These are phyloP conservation scores for Oxygymnocypris stewartii DNA, from an alignment of 2,113 vertebrate species.

Conservation along the genomic window DNA sequence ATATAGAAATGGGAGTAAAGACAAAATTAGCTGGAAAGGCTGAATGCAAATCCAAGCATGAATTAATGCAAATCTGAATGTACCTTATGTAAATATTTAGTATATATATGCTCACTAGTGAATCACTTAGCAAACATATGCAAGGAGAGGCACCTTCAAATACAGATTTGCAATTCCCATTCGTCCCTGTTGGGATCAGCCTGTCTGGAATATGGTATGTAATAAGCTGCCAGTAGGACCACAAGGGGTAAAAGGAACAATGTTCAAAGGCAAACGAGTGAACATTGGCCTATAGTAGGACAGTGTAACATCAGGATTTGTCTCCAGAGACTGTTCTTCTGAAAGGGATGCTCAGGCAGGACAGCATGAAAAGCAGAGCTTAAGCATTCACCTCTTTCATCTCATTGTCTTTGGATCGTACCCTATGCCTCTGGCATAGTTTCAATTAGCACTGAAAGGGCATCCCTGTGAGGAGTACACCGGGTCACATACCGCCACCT, in stretches of 20 bases:
- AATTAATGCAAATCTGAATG: neutral
- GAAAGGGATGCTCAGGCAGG: neutral
- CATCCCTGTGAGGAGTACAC: constrained; percentile 42
- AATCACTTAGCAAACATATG: constrained; percentile 8
- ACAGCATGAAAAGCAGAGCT: constrained; percentile 3
- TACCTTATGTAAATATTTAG: neutral
- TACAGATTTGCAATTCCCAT: constrained; percentile 33
- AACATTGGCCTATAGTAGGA: constrained; percentile 5
- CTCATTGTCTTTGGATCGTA: constrained; percentile 48
- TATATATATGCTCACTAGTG: neutral
- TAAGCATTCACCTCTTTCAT: constrained; percentile 39
- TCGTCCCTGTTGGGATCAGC: constrained; percentile 23
- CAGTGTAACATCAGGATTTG: constrained; percentile 1
- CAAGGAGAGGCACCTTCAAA: constrained; percentile 7
- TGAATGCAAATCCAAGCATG: neutral
- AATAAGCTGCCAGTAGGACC: constrained; percentile 19
- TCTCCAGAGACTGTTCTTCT: constrained; percentile 19
- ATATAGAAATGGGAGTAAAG: neutral
- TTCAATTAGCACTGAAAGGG: constrained; percentile 55
- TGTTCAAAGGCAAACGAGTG: constrained; percentile 21
- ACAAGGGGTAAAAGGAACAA: neutral
- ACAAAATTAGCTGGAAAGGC: neutral
- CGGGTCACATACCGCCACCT: neutral
- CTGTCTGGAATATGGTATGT: constrained; percentile 32
- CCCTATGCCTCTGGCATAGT: constrained; percentile 42